Conservation (phyloP, 2,797 vertebrate genomes). For the Neostethus bicornis region DNA sequence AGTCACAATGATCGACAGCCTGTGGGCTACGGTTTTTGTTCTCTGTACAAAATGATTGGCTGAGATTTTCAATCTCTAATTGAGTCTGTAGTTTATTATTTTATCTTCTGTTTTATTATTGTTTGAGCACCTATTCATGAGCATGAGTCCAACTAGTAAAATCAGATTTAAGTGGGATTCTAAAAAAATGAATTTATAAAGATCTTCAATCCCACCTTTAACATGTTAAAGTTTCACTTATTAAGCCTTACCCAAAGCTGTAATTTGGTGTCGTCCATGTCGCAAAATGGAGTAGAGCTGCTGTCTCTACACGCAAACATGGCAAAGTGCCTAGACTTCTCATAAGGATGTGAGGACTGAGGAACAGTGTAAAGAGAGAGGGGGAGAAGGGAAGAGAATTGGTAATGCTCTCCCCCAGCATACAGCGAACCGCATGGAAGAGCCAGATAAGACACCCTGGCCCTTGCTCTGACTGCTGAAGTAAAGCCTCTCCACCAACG, state of each 20-base stretch:
- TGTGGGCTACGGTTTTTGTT: too few species aligned
- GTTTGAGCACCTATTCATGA: too few species aligned
- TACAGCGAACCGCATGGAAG: constrained; percentile 73
- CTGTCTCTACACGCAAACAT: constrained; percentile 55
- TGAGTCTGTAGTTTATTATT: too few species aligned
- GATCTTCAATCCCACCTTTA: too few species aligned
- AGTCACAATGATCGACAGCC: too few species aligned
- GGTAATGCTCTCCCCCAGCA: constrained; percentile 77
- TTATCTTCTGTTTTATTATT: too few species aligned
- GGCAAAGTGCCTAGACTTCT: constrained; percentile 70
- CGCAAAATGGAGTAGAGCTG: constrained; percentile 48
- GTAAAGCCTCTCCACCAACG: constrained; percentile 77
- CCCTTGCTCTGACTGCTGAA: constrained; percentile 77
- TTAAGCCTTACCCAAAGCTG: constrained; percentile 22
- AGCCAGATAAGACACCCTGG: constrained; percentile 83
- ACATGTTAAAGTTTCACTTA: constrained; percentile 35
- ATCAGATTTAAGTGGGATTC: too few species aligned
- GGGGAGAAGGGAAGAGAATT: constrained; percentile 67
- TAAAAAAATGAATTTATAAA: too few species aligned
- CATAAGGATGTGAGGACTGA: constrained; percentile 64
- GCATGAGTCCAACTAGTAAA: too few species aligned
- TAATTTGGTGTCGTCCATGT: constrained; percentile 48
- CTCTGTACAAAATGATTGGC: too few species aligned
- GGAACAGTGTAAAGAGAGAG: constrained; percentile 35
- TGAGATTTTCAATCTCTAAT: too few species aligned